Base-by-base conservation (phyloP, 2,113 vertebrate genomes). In the Aspidoscelis tigris region DNA sequence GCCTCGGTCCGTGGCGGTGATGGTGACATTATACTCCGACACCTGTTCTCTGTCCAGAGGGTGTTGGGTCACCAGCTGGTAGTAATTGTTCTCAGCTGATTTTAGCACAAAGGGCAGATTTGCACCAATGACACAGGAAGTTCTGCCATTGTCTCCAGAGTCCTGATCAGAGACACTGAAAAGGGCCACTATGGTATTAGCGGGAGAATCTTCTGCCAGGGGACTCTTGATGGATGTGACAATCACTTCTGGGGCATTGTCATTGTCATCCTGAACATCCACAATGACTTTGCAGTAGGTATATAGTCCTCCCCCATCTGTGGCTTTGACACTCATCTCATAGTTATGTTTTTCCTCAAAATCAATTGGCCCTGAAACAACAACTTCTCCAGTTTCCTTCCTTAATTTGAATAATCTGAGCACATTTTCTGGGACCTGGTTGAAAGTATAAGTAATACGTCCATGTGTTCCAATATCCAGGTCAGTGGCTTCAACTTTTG, bases 251-350 rank as follows among this genome's bases (percentile, higher is more conserved):
- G 96, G 96, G 1, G 92, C 89, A 1, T 96, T 97, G 65, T 97
- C 86, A 43, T 97, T 97, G 83, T 96, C 95, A 79, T 97, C 97
- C 20, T 95, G 89, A 76, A 97, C 95, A 24, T 91, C 61, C 65
- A 97, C 89, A 22, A 95, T 94, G n/a, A 97, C 94, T 76, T 65
- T 85, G 71, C 82, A 84, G 16, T 84, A 84, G 12, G 74, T 9
- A 21, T 66, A 84, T 8, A 84, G 50, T 1, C 82, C 82, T 0
- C 82, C 82, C 69, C 82, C 82, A 78, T 84, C 82, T 12, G 75
- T 71, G 21, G 75, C 82, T 84, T n/a, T 70, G 75, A 84, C 21
- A 0, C 7, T 33, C 22, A 84, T 41, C 53, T 77, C 22, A 78
- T 84, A 78, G 0, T 44, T 58, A 5, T 0, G 6, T 0, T 33